Conservation (phyloP, 2,797 vertebrate species). For the Myotis pilosus region DNA sequence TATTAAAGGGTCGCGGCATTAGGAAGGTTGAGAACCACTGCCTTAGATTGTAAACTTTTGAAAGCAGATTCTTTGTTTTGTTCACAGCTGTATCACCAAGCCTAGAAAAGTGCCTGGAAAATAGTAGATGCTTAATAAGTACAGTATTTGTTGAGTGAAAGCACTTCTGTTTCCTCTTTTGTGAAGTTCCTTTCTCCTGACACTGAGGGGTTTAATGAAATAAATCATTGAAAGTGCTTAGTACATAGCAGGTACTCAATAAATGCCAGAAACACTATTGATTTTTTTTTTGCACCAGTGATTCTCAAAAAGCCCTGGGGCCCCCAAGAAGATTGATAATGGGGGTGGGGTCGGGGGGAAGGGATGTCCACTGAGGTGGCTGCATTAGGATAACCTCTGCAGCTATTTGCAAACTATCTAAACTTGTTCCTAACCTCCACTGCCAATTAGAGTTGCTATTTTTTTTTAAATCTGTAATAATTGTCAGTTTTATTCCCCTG, state of each 20-base stretch:
- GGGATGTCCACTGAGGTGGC: not conserved
- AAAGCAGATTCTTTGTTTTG: not conserved
- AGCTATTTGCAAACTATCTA: not conserved
- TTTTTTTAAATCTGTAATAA: not conserved
- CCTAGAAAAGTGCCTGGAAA: not conserved
- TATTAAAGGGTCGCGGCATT: no score
- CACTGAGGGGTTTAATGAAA: not conserved
- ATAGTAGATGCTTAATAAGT: not conserved
- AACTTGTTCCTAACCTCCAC: not conserved
- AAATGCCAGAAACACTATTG: not conserved
- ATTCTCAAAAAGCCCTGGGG: not conserved
- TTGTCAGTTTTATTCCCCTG: not conserved
- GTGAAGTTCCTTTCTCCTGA: not conserved
- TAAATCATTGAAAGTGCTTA: not conserved
- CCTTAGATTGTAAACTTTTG: not conserved
- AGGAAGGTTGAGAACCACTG: no score
- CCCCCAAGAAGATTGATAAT: not conserved
- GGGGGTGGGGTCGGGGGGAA: no score
- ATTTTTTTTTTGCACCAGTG: not conserved
- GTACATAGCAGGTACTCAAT: not conserved
- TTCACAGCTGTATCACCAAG: not conserved
- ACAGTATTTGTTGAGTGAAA: not conserved
- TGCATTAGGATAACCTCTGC: not conserved
- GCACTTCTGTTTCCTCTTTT: slow-evolving; percentile 12
- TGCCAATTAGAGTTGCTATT: not conserved